Evolutionary conservation across 2,113 vertebrate genomes (phyloP).

Genomic region (Psilopsiagon aurifrons): DNA sequence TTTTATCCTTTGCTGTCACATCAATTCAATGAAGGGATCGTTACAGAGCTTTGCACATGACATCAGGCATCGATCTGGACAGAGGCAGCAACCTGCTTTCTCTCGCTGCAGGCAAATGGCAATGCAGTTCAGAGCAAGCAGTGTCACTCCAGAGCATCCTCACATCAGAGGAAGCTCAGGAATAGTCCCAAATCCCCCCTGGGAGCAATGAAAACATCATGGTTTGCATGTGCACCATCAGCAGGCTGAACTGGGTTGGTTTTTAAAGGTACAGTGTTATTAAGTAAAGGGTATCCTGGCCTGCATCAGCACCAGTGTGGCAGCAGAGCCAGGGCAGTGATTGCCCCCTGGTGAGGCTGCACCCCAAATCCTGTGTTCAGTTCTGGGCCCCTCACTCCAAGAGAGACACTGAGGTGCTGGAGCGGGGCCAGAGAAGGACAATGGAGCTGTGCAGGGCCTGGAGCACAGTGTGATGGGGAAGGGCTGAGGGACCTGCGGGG

Average conservation of each 20-base stretch:
- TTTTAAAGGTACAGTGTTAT: background rate
- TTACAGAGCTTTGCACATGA: background rate
- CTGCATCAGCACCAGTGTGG: background rate
- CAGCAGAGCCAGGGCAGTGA: background rate
- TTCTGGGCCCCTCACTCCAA: background rate
- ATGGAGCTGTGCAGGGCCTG: background rate
- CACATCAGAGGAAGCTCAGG: background rate
- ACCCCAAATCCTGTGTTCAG: background rate
- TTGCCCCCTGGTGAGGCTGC: background rate
- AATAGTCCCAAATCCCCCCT: background rate
- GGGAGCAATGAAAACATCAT: accelerated
- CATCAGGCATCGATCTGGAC: constrained; percentile 36
- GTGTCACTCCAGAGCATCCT: background rate
- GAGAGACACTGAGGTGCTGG: background rate
- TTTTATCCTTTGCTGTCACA: constrained; percentile 9
- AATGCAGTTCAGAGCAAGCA: background rate
- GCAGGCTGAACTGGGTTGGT: background rate
- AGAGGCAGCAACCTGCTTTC: background rate
- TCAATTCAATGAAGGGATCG: background rate
- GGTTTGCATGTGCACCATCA: background rate
- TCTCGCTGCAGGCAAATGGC: background rate
- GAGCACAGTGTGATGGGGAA: background rate
- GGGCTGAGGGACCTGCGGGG: too few relatives aligned
- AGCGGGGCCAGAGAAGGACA: background rate
- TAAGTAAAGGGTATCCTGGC: background rate